A percentile compares a stretch with the other conserved stretches of the same genome.
These are phyloP conservation scores for Andricus quercusramuli DNA, from an alignment of 2,888 invertebrate genomes.

Conservation along the genomic window DNA sequence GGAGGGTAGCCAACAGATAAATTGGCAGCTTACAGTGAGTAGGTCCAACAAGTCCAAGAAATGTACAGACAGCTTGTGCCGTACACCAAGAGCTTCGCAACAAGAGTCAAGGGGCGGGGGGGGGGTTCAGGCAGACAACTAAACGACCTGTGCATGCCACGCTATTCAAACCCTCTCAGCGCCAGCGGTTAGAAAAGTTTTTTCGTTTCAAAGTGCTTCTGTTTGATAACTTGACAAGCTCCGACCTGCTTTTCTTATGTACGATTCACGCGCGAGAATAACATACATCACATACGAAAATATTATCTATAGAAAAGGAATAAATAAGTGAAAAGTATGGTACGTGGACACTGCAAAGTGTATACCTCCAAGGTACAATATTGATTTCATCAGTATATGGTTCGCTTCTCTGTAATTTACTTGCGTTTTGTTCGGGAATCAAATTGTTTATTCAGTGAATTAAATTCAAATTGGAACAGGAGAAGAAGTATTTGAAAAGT, in stretches of 20 bases:
- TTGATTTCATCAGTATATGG: no score
- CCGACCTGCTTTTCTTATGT: not conserved
- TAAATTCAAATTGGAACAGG: no score
- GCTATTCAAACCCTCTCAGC: not conserved
- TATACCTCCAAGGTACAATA: no score
- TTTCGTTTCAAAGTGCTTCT: not conserved
- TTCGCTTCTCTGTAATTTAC: no score
- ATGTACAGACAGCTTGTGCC: not conserved
- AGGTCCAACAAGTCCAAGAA: not conserved
- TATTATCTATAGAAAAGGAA: no score
- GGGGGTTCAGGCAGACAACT: not conserved
- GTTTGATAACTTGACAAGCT: not conserved
- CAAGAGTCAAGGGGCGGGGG: not conserved
- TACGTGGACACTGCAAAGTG: no score
- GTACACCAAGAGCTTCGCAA: not conserved
- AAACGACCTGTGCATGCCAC: not conserved
- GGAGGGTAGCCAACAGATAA: not conserved
- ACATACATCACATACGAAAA: not conserved
- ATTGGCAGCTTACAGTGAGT: not conserved
- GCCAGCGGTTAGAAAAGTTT: not conserved
- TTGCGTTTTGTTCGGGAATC: no score
- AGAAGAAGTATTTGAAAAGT: no score
- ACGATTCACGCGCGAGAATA: not conserved
- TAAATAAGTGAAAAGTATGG: not conserved
- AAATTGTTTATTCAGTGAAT: no score